These are phyloP conservation scores for Aphaenogaster ashmeadi DNA, from an alignment of 1,140 invertebrate genomes.

Conservation along the genomic window DNA sequence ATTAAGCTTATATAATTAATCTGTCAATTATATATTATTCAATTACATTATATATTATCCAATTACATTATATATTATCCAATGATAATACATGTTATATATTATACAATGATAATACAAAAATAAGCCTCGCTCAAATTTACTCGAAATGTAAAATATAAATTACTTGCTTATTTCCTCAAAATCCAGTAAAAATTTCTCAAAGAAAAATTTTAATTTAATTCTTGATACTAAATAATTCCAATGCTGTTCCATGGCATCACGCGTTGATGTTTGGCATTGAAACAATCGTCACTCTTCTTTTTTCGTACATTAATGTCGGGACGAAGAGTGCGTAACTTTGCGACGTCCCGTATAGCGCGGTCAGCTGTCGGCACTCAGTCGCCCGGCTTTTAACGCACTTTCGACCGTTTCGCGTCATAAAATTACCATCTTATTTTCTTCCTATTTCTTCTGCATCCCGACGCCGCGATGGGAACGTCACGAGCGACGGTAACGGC, in stretches of 20 bases:
- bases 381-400: slow-evolving; percentile 72
- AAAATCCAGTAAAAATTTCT: not conserved
- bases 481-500: not conserved
- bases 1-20: not conserved
- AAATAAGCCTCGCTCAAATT: not conserved
- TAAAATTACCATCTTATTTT: slow-evolving; percentile 69
- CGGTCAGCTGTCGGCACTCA: slow-evolving; percentile 79
- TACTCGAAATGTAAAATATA: not conserved
- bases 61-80: not conserved
- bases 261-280: not conserved
- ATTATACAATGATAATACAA: not conserved
- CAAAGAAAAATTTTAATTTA: slow-evolving; percentile 6
- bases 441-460: slow-evolving; percentile 40
- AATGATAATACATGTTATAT: not conserved
- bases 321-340: slow-evolving; percentile 10
- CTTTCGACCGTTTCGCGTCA: slow-evolving; percentile 61
- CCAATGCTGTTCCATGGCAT: not conserved
- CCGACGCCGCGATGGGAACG: not conserved
- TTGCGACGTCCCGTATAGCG: slow-evolving; percentile 40
- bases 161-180: not conserved
- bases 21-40: not conserved
- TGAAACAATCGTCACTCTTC: not conserved
- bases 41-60: not conserved
- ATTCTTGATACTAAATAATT: slow-evolving; percentile 1
- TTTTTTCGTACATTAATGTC: slow-evolving; percentile 26